Conservation (phyloP, 1,140 invertebrate genomes). For the Stegodyphus dumicola region DNA sequence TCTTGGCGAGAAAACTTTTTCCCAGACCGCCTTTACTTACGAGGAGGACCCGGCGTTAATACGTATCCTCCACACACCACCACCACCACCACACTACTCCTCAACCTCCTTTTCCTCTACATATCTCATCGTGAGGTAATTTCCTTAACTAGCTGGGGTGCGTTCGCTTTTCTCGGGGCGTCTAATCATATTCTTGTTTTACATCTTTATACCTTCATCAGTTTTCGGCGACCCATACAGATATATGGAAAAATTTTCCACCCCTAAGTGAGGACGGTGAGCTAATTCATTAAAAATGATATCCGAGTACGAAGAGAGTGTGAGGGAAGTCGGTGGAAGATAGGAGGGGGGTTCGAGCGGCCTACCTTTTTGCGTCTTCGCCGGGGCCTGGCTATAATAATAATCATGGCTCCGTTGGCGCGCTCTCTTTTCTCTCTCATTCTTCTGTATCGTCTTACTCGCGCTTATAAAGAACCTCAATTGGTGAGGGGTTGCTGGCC, state of each 20-base stretch:
- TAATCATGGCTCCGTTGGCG: conserved; percentile 47
- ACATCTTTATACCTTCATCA: conserved; percentile 60
- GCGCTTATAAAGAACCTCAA: conserved; percentile 58
- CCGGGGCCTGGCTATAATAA: conserved; percentile 37
- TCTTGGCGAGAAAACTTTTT: conserved; percentile 30
- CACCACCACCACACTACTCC: no score
- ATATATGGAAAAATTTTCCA: conserved; percentile 44
- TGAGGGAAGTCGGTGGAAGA: neutral
- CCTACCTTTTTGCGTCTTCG: conserved; percentile 29
- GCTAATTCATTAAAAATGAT: conserved; percentile 61
- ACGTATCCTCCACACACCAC: conserved; percentile 9
- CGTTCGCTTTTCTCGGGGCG: neutral
- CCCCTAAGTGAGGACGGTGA: conserved; percentile 44
- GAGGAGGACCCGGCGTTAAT: conserved; percentile 30
- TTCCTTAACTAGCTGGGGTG: conserved; percentile 48
- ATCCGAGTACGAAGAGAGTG: conserved; percentile 30
- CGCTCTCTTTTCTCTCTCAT: conserved; percentile 11
- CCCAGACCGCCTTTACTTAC: conserved; percentile 7
- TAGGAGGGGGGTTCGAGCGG: neutral
- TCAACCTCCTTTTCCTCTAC: neutral
- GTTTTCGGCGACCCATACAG: conserved; percentile 18
- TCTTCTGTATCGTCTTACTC: conserved; percentile 59
- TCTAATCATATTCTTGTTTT: conserved; percentile 61
- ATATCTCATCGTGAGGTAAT: conserved; percentile 25
- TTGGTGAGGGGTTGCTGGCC: conserved; percentile 36